Evolutionary conservation across 92 coral and sea anemone genomes (phyloP).

Genomic region (Epizoanthus scotinus): DNA sequence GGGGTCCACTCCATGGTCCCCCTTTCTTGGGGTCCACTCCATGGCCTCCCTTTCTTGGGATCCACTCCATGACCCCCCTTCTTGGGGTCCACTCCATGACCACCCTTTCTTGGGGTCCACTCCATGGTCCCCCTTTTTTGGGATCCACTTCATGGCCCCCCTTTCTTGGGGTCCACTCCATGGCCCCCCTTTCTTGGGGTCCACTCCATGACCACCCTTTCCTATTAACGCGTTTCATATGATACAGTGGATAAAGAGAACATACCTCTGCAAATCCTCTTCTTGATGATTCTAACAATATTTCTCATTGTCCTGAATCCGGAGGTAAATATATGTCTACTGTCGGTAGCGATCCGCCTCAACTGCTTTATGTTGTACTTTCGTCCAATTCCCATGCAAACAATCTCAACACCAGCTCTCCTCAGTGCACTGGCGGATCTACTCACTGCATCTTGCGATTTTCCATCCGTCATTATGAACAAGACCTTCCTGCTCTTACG

Average conservation of each 20-base stretch:
- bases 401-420: conserved; percentile 33
- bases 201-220: no score
- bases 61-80: no score
- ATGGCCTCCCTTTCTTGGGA: no score
- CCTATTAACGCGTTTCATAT: no score
- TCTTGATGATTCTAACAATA: conserved; percentile 17
- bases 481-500: conserved; percentile 41
- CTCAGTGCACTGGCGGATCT: conserved; percentile 42
- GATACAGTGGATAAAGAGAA: not conserved
- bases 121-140: no score
- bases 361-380: conserved; percentile 32
- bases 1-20: no score
- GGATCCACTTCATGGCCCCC: no score
- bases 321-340: conserved; percentile 38
- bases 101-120: no score
- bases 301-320: conserved; percentile 40
- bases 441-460: conserved; percentile 53
- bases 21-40: no score
- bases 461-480: conserved; percentile 62
- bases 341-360: conserved; percentile 41
- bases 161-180: no score
- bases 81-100: no score
- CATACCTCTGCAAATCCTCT: conserved; percentile 35
- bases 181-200: no score
- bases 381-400: conserved; percentile 43